Base-by-base conservation (phyloP, 2,113 vertebrate species). In the Gallinago paraguaiae region DNA sequence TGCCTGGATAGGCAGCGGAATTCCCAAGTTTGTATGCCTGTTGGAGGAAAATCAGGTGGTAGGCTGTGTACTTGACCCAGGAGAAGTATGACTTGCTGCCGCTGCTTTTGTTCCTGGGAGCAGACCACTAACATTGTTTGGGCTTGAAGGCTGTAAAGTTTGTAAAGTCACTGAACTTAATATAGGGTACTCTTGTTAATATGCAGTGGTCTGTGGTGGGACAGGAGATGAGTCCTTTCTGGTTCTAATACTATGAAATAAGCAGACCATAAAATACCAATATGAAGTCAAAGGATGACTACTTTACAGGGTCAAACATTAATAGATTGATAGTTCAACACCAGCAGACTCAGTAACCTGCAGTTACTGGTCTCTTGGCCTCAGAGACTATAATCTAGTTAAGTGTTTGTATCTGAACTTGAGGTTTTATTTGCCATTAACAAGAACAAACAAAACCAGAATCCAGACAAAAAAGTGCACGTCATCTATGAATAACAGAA, bases 341-440 rank as follows among this genome's bases (percentile, higher is more conserved):
- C 65, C 60, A 71, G 28, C 63, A 85, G 56, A 46, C 35, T 78
- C 46, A 10, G 28, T 77, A 92, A 76, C 37, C 23, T 78, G 46
- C 54, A 78, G 59, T 83, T 83, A 67, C 48, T 54, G 28, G 53
- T 30, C 28, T 54, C n/a, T 94, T 86, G 37, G 51, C 54, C 61
- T 90, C 25, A 41, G 46, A 87, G 78, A 75, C 54, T 85, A n/a
- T 41, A 68, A 63, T 46, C 5, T 39, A 59, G 68, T 30, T n/a
- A 46, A 57, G 24, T 67, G 67, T 82, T 89, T 84, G 43, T 39
- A 59, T 83, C 76, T 78, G 54, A 94, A 37, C 37, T 83, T 54
- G 19, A 92, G 28, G 71, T 86, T 93, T 95, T 76, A 61, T 88
- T 43, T 93, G 60, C 68, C 35, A 28, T 88, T 95, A 94, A 72